These are phyloP conservation scores for Lanistes nyassanus DNA, from an alignment of 1,140 invertebrate genomes.

Conservation along the genomic window DNA sequence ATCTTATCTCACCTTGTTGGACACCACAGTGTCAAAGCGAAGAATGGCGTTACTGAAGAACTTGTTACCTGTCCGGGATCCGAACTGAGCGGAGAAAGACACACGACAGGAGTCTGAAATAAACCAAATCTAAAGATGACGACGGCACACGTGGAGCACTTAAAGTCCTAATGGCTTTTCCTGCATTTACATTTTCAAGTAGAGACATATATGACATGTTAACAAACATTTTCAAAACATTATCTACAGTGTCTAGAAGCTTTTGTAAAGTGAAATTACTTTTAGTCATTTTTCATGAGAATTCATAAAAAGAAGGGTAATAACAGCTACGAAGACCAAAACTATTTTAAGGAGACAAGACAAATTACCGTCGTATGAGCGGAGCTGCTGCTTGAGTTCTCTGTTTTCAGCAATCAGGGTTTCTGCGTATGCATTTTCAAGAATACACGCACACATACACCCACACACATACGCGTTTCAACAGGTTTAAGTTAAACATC, in stretches of 20 bases:
- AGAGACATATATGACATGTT: too few species aligned
- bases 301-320: neutral
- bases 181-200: neutral
- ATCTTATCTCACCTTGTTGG: constrained; percentile 6
- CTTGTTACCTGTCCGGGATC: neutral
- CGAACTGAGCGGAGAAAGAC: neutral
- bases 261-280: neutral
- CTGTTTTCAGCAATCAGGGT: constrained; percentile 9
- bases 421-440: neutral
- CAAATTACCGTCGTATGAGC: constrained; percentile 11
- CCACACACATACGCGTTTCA: too few species aligned
- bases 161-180: neutral
- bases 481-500: too few species aligned
- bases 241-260: neutral
- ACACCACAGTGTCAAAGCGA: constrained; percentile 1
- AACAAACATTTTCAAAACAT: neutral
- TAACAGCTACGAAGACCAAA: neutral
- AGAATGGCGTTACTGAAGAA: constrained; percentile 2
- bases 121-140: neutral
- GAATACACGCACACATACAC: too few species aligned
- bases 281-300: neutral
- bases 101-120: constrained; percentile 14
- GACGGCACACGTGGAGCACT: neutral
- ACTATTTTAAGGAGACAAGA: constrained; percentile 1
- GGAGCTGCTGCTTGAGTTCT: constrained; percentile 4